Conservation (phyloP, 2,888 invertebrate species). For the Byasa hedistus region DNA sequence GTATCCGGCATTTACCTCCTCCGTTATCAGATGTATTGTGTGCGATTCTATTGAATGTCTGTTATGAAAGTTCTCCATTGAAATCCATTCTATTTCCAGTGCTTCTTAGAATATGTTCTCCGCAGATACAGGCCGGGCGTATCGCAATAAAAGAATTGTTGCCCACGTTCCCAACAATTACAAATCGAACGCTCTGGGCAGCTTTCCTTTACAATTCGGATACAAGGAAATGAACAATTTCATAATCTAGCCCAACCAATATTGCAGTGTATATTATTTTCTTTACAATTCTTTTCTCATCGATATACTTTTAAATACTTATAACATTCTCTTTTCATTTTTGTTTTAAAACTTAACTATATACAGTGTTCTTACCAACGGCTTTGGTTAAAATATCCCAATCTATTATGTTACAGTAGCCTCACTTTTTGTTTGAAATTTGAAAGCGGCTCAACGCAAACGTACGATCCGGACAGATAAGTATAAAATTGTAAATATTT, state of each 20-base stretch:
- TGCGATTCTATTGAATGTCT: conserved; percentile 19
- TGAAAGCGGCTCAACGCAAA: too few species aligned
- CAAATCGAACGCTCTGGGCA: background rate
- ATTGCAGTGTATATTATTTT: too few species aligned
- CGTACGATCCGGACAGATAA: too few species aligned
- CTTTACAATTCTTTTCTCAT: too few species aligned
- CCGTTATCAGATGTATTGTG: conserved; percentile 21
- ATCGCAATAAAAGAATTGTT: conserved; percentile 4
- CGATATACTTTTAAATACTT: too few species aligned
- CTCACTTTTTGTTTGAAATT: too few species aligned
- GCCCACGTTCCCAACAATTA: conserved; percentile 1
- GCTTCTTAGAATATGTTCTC: conserved; percentile 17
- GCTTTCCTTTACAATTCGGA: background rate
- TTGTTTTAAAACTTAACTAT: too few species aligned
- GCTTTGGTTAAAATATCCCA: too few species aligned
- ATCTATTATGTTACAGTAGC: too few species aligned
- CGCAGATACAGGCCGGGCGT: conserved; percentile 1
- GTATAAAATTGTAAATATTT: too few species aligned
- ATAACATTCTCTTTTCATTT: too few species aligned
- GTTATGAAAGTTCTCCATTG: conserved; percentile 25
- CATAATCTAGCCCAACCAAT: background rate
- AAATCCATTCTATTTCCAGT: conserved; percentile 24
- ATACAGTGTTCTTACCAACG: too few species aligned
- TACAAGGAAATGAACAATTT: background rate
- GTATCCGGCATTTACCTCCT: conserved; percentile 21